Evolutionary conservation across 2,113 vertebrate species (phyloP).

Genomic region (Hiodon tergisus): DNA sequence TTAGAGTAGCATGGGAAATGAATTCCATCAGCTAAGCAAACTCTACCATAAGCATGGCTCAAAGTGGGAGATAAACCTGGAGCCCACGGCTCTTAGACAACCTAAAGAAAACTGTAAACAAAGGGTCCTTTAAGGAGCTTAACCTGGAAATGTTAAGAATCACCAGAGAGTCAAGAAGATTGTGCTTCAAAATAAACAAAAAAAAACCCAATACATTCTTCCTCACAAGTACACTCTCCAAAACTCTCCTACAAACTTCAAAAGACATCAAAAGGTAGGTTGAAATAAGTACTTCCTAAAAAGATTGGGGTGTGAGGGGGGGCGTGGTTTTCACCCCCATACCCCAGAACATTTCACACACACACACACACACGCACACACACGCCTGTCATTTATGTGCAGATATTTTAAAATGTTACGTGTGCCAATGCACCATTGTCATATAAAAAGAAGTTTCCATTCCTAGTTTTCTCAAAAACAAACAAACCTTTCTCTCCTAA

Average conservation of each 20-base stretch:
- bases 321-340: neutral
- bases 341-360: slow-evolving; percentile 35
- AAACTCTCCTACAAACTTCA: slow-evolving; percentile 24
- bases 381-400: slow-evolving; percentile 60
- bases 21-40: slow-evolving; percentile 10
- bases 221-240: slow-evolving; percentile 38
- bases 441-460: slow-evolving; percentile 31
- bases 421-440: slow-evolving; percentile 49
- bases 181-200: slow-evolving; percentile 54
- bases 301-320: neutral
- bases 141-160: slow-evolving; percentile 31
- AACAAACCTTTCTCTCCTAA: slow-evolving; percentile 11
- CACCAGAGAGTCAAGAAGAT: slow-evolving; percentile 41
- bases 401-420: slow-evolving; percentile 41
- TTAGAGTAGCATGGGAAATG: too few relatives aligned
- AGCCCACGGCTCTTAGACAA: slow-evolving; percentile 30
- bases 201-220: slow-evolving; percentile 58
- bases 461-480: slow-evolving; percentile 25
- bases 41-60: slow-evolving; percentile 5
- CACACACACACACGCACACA: slow-evolving; percentile 50
- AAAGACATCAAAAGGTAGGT: slow-evolving; percentile 43
- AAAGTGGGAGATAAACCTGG: neutral
- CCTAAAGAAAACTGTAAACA: slow-evolving; percentile 24
- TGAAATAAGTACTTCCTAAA: slow-evolving; percentile 47
- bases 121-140: slow-evolving; percentile 35